Evolutionary conservation across 2,888 invertebrate genomes (phyloP), one percentile per base, ranked within the genome.

Genomic region (Temnothorax ravouxi): DNA sequence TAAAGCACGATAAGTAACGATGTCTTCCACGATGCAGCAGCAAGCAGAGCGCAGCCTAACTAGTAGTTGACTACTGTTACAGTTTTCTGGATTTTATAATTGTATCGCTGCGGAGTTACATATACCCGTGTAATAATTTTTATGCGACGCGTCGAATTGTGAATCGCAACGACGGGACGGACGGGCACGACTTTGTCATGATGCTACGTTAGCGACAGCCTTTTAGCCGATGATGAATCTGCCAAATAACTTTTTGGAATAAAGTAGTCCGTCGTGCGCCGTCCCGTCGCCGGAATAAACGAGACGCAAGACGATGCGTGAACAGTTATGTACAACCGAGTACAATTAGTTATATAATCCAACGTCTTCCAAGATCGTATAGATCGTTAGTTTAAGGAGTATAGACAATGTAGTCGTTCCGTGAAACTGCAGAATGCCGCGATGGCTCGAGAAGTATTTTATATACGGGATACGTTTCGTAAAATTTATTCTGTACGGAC

Each of bases 41-140:
- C 77, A 77, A 83, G 80, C 71, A 38, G 84, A 90, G 87, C 80
- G 85, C 83, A 87, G 84, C 38, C 72, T 83, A 88, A 87, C 91
- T 85, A 92, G 88, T 80, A 92, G 92, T 91, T 91, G 91, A 87
- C 87, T 88, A 92, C 89, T 92, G 93, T 94, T 93, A 89, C 89
- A 92, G 90, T 88, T 93, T 92, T 92, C 89, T 87, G 92, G 91
- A 94, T 94, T 94, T 94, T 94, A 93, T 94, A 94, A 93, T 90
- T 91, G 88, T 91, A 91, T 90, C 89, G n/a, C 62, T 84, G 89
- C 83, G 87, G 72, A 87, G 85, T 83, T 88, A n/a, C 54, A 25
- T 21, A 56, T 21, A 56, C n/a, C 15, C 67, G 44, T 66, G 2
- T 88, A 87, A 87, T 89, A 86, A 91, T 89, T 92, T 92, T 86